Percentiles rank a stretch among this genome's conserved stretches.
These are phyloP conservation scores for Holothuria glaberrima DNA, from an alignment of 35 echinoderm and acorn worm genomes.

Conservation along the genomic window DNA sequence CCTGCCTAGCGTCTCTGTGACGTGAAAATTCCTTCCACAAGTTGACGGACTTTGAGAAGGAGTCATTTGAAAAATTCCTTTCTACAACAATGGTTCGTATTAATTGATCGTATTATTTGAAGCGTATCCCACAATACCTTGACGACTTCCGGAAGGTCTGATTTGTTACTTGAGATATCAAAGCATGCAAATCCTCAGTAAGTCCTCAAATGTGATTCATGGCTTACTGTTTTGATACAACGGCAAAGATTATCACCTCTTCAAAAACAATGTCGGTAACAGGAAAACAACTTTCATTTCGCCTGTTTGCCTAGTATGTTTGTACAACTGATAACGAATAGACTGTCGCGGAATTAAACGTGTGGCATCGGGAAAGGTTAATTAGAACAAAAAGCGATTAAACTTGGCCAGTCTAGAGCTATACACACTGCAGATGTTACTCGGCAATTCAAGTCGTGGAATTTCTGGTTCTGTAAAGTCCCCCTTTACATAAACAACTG, in stretches of 20 bases:
- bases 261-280: no score
- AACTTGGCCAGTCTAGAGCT: not conserved
- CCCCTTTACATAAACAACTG: conserved; percentile 25
- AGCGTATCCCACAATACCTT: not conserved
- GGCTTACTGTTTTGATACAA: no score
- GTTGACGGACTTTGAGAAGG: not conserved
- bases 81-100: not conserved
- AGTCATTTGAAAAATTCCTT: not conserved
- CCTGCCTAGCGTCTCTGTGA: not conserved
- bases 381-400: not conserved
- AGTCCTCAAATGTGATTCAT: no score
- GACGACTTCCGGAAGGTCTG: no score
- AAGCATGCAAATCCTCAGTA: no score
- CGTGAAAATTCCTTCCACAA: not conserved
- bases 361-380: not conserved
- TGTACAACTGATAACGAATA: not conserved
- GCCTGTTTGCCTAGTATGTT: not conserved
- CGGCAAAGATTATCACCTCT: no score
- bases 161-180: no score
- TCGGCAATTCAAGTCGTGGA: not conserved
- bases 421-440: not conserved
- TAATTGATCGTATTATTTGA: not conserved
- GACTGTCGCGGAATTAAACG: not conserved
- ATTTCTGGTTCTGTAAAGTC: conserved; percentile 10
- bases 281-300: no score